Evolutionary conservation across 2,797 vertebrate species (phyloP).

Genomic region (Antrozous pallidus): DNA sequence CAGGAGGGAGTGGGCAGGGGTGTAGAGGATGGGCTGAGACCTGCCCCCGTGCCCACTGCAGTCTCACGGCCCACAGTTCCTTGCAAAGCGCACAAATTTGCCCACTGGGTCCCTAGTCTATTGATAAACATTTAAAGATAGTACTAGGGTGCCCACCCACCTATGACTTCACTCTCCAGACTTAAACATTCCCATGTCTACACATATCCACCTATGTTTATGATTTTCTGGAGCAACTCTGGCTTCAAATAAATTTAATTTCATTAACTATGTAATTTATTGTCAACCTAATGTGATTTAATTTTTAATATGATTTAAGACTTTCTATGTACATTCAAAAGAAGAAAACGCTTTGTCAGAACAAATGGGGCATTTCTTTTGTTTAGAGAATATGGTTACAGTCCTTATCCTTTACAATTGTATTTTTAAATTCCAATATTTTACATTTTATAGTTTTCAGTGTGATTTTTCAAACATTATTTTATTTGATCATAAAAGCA

Average conservation of each 20-base stretch:
- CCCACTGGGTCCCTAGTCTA: neutral
- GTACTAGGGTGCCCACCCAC: rapidly evolving
- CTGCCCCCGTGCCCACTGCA: too few relatives aligned
- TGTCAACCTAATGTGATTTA: neutral
- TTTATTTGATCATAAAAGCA: constrained; percentile 3
- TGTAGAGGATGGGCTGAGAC: too few relatives aligned
- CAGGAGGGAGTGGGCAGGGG: too few relatives aligned
- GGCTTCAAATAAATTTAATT: neutral
- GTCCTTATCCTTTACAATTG: neutral
- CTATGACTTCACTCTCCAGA: neutral
- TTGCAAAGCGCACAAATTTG: too few relatives aligned
- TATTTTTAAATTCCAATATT: neutral
- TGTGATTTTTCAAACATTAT: neutral
- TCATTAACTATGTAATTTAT: neutral
- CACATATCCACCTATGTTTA: neutral
- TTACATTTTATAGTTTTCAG: constrained; percentile 3
- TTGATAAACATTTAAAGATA: neutral
- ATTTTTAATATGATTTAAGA: neutral
- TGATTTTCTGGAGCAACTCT: neutral
- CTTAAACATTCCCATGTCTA: neutral
- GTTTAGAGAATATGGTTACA: neutral
- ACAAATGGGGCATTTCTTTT: neutral
- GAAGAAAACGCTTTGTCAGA: neutral
- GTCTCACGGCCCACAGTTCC: too few relatives aligned
- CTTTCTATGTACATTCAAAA: neutral